Percentiles rank a stretch among this genome's conserved stretches.
Evolutionary conservation across 2,888 invertebrate species (phyloP).

Genomic region (Euzetes globulus): DNA sequence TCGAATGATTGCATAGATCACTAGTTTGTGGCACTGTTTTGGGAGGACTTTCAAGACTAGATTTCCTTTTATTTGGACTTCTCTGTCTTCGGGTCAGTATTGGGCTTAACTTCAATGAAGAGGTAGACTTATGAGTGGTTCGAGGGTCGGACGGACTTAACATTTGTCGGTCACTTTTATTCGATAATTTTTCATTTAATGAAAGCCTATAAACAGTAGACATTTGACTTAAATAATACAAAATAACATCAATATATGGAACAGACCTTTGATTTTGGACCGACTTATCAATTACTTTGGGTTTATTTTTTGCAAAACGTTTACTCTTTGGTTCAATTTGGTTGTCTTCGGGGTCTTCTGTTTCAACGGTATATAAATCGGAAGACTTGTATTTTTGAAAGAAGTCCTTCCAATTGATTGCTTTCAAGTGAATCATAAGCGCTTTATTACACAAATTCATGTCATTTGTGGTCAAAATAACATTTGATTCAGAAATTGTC

Average conservation of each 20-base stretch:
- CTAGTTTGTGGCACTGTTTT: not conserved
- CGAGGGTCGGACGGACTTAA: not conserved
- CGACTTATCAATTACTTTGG: not conserved
- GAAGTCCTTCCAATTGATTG: slow-evolving; percentile 12
- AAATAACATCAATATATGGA: no score
- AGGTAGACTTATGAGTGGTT: not conserved
- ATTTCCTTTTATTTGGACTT: not conserved
- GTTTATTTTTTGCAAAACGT: not conserved
- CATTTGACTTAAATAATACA: no score
- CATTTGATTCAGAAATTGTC: not conserved
- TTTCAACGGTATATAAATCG: not conserved
- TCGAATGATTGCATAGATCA: not conserved
- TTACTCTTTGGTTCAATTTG: not conserved
- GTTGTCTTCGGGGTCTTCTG: not conserved
- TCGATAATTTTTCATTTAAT: no score
- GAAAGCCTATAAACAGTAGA: no score
- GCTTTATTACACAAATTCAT: slow-evolving; percentile 36
- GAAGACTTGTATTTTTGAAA: not conserved
- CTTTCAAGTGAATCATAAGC: slow-evolving; percentile 7
- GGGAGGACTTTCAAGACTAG: not conserved
- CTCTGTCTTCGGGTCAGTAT: not conserved
- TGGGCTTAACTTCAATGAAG: not conserved
- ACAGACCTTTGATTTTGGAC: not conserved
- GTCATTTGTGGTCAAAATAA: slow-evolving; percentile 33
- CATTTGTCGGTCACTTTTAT: not conserved